These are phyloP conservation scores for Heliornis fulica DNA, from an alignment of 2,113 vertebrate species.

Conservation along the genomic window DNA sequence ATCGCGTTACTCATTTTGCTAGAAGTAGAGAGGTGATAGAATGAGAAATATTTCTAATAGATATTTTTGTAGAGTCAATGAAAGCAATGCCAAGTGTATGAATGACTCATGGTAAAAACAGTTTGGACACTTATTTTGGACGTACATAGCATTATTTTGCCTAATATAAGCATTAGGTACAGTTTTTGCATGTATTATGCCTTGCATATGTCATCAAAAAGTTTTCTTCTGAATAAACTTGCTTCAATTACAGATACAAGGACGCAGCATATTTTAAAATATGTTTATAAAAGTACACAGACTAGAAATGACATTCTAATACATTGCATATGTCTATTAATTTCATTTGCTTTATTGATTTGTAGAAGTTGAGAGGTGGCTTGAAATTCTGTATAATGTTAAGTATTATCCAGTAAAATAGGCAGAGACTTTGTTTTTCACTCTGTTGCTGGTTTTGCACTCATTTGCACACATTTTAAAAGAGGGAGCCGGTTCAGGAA, in stretches of 20 bases:
- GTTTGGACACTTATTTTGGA: neutral
- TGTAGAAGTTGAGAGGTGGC: neutral
- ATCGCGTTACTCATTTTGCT: slow-evolving; percentile 22
- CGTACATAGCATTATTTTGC: neutral
- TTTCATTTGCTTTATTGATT: neutral
- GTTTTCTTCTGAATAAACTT: neutral
- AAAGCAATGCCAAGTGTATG: neutral
- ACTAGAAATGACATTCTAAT: neutral
- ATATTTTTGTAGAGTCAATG: neutral
- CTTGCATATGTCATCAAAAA: neutral
- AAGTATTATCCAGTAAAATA: neutral
- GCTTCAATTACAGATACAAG: neutral
- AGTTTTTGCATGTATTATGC: neutral
- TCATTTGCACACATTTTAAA: neutral
- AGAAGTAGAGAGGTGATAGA: slow-evolving; percentile 15
- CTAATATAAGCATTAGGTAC: neutral
- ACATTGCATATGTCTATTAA: neutral
- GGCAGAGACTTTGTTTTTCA: neutral
- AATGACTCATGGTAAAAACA: slow-evolving; percentile 8
- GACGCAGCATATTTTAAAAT: neutral
- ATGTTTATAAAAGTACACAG: neutral
- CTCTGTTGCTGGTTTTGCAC: neutral
- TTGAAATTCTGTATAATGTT: neutral
- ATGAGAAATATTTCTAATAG: slow-evolving; percentile 46
- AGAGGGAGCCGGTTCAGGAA: neutral